Conservation (phyloP, 2,797 vertebrate genomes). For the Sebastes cheni region DNA sequence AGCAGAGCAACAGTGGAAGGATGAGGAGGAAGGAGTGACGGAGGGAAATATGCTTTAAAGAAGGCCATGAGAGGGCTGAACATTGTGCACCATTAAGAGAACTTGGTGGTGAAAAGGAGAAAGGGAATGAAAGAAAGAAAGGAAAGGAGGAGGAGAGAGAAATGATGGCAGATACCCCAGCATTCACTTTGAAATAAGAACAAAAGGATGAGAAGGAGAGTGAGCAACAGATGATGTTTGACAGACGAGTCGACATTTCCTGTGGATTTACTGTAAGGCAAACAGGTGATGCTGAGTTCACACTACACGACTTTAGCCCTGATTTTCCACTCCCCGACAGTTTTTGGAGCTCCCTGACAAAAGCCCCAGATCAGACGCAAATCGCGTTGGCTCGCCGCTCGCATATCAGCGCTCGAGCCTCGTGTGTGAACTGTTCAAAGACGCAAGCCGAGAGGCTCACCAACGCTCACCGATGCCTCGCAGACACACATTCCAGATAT, state of each 20-base stretch:
- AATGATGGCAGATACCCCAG: neutral
- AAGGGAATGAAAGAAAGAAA: neutral
- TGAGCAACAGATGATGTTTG: neutral
- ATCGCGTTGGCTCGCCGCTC: too few relatives aligned
- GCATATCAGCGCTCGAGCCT: too few relatives aligned
- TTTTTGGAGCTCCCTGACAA: too few relatives aligned
- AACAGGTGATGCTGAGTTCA: too few relatives aligned
- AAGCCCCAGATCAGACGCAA: too few relatives aligned
- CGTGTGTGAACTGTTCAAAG: too few relatives aligned
- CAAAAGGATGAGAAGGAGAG: neutral
- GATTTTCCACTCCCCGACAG: too few relatives aligned
- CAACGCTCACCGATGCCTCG: too few relatives aligned
- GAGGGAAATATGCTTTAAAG: conserved; percentile 7
- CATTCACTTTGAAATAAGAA: neutral
- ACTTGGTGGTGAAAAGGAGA: neutral
- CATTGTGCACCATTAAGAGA: conserved; percentile 1
- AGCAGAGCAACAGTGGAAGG: conserved; percentile 15
- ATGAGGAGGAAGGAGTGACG: conserved; percentile 11
- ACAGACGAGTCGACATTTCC: neutral
- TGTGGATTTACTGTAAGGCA: neutral
- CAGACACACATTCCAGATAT: too few relatives aligned
- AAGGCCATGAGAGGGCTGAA: conserved; percentile 8
- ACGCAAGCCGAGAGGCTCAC: too few relatives aligned
- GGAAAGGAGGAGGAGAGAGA: neutral
- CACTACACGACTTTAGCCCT: too few relatives aligned